A percentile compares a stretch with the other conserved stretches of the same genome.
Conservation (phyloP, 2,113 vertebrate genomes). For the Megaleporinus macrocephalus region DNA sequence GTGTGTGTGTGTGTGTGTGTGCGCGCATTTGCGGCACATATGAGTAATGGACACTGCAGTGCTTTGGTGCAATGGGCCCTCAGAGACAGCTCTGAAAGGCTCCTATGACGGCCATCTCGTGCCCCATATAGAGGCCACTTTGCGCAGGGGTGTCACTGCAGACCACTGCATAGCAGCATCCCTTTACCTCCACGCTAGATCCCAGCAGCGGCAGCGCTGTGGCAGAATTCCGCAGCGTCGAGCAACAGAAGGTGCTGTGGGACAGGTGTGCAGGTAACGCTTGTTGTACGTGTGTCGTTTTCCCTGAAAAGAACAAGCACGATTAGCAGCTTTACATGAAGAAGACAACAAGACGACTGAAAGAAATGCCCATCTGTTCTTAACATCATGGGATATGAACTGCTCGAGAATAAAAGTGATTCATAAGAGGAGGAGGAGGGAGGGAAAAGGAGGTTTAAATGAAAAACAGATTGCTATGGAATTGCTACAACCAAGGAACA, state of each 20-base stretch:
- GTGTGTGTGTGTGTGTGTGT: constrained; percentile 14
- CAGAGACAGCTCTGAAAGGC: constrained; percentile 60
- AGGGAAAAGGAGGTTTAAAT: constrained; percentile 46
- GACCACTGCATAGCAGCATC: constrained; percentile 53
- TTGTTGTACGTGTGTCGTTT: constrained; percentile 59
- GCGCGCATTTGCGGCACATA: constrained; percentile 18
- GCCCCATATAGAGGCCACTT: constrained; percentile 53
- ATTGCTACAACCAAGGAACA: neutral
- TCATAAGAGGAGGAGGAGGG: constrained; percentile 48
- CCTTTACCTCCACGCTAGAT: constrained; percentile 71
- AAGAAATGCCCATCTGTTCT: constrained; percentile 7
- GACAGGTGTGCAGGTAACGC: constrained; percentile 64
- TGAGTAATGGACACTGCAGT: constrained; percentile 70
- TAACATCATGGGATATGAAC: constrained; percentile 46
- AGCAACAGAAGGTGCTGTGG: constrained; percentile 45
- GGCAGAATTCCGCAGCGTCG: constrained; percentile 72
- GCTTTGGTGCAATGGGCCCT: constrained; percentile 59
- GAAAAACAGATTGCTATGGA: constrained; percentile 42
- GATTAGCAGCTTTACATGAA: constrained; percentile 61
- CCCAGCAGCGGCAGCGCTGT: constrained; percentile 67
- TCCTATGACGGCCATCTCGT: constrained; percentile 52
- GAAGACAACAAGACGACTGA: constrained; percentile 36
- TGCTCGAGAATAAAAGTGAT: constrained; percentile 53
- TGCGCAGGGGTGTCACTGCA: neutral
- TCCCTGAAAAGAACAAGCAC: constrained; percentile 55